phyloP scores from a whole-genome alignment of 2,113 vertebrate genomes.

The Trematocara stigmaticum region DNA sequence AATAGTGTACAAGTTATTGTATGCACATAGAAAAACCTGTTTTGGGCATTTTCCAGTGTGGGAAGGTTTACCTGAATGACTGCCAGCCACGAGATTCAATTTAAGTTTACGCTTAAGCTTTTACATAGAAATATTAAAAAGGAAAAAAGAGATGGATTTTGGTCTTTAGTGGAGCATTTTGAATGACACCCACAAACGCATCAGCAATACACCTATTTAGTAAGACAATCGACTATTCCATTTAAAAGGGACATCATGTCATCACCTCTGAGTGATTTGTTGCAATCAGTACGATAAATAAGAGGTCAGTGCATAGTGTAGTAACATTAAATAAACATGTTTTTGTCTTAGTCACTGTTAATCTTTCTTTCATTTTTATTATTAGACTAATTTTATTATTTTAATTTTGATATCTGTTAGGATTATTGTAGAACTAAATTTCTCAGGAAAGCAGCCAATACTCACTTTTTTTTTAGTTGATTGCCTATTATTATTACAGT shows the following conservation, averaged over 20 bases:
- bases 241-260: neutral
- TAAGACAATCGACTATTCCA: constrained; percentile 33
- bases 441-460: constrained; percentile 61
- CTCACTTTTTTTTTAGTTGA: constrained; percentile 27
- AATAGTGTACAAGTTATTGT: neutral
- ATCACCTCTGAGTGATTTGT: neutral
- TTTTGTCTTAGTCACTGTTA: neutral
- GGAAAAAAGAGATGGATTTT: neutral
- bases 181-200: neutral
- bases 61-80: neutral
- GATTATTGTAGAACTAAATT: constrained; percentile 25
- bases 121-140: neutral
- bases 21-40: neutral
- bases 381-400: neutral
- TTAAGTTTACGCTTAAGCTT: neutral
- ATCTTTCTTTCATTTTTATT: neutral
- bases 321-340: neutral
- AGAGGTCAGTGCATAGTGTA: neutral
- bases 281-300: neutral
- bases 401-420: constrained; percentile 20
- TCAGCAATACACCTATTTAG: constrained; percentile 33
- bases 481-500: constrained; percentile 25
- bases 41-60: neutral
- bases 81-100: neutral
- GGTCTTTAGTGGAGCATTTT: neutral